These are phyloP conservation scores for Phrynocephalus forsythii DNA, from an alignment of 2,797 vertebrate species.

Conservation along the genomic window DNA sequence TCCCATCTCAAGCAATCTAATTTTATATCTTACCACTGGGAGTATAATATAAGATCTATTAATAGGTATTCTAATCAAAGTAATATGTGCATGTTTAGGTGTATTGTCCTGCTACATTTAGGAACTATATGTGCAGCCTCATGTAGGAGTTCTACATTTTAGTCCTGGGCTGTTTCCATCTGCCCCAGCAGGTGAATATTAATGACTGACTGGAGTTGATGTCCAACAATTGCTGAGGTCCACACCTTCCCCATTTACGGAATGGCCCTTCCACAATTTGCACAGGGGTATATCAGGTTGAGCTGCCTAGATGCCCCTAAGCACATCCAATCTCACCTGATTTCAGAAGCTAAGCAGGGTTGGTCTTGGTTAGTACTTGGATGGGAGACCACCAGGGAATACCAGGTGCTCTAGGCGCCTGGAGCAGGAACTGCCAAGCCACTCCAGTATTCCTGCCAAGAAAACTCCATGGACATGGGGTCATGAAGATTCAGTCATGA, in stretches of 20 bases:
- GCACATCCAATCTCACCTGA: background rate
- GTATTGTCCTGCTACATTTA: too few relatives aligned
- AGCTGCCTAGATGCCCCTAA: too few relatives aligned
- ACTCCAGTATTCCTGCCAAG: too few relatives aligned
- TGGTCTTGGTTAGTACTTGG: too few relatives aligned
- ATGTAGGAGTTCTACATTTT: background rate
- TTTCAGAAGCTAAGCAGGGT: too few relatives aligned
- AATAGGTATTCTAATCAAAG: background rate
- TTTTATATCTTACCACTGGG: background rate
- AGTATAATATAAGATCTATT: background rate
- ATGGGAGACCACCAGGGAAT: too few relatives aligned
- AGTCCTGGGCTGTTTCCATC: background rate
- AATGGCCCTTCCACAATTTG: background rate
- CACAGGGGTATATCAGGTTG: background rate
- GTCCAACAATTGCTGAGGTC: background rate
- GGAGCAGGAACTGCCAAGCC: too few relatives aligned
- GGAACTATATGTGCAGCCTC: background rate
- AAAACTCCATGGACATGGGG: too few relatives aligned
- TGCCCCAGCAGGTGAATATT: background rate
- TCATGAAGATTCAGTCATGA: too few relatives aligned
- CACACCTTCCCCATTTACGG: background rate
- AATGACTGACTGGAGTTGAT: background rate
- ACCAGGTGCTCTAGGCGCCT: too few relatives aligned
- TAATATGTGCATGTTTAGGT: too few relatives aligned
- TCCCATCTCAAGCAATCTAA: background rate